Conservation (phyloP, 2,888 invertebrate species). For the Drosophila koepferae region DNA sequence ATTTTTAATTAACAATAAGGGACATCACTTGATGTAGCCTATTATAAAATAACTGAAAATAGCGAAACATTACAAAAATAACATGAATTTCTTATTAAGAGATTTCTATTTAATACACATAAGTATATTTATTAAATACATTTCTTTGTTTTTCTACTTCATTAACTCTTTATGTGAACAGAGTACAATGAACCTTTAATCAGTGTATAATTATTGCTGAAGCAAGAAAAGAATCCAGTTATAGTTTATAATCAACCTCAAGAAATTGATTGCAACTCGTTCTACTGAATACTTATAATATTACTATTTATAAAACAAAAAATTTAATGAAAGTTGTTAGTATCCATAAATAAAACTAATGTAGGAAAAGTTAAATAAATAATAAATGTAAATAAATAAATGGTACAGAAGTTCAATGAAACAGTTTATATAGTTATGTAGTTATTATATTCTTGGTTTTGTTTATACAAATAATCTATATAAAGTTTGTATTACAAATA, state of each 20-base stretch:
- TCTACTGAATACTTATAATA: background rate
- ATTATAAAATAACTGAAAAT: too few relatives aligned
- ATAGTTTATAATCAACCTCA: background rate
- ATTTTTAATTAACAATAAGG: too few relatives aligned
- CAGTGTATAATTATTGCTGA: background rate
- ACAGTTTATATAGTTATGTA: background rate
- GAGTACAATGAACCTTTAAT: conserved; percentile 21
- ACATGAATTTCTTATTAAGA: background rate
- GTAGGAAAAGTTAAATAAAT: background rate
- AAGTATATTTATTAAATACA: background rate
- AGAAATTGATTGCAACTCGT: conserved; percentile 2
- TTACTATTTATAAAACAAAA: background rate
- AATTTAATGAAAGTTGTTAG: background rate
- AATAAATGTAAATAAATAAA: background rate
- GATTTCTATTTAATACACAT: background rate
- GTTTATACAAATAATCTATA: background rate
- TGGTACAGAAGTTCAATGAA: background rate
- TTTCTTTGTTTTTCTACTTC: too few relatives aligned
- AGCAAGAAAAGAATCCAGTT: background rate
- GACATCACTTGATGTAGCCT: too few relatives aligned
- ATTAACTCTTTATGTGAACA: background rate
- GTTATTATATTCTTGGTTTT: background rate
- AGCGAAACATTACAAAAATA: background rate
- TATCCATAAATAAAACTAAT: background rate
- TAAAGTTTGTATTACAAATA: background rate